Evolutionary conservation across 2,797 vertebrate species (phyloP), one percentile per base, ranked within the genome.

Genomic region (Garrulus glandarius): DNA sequence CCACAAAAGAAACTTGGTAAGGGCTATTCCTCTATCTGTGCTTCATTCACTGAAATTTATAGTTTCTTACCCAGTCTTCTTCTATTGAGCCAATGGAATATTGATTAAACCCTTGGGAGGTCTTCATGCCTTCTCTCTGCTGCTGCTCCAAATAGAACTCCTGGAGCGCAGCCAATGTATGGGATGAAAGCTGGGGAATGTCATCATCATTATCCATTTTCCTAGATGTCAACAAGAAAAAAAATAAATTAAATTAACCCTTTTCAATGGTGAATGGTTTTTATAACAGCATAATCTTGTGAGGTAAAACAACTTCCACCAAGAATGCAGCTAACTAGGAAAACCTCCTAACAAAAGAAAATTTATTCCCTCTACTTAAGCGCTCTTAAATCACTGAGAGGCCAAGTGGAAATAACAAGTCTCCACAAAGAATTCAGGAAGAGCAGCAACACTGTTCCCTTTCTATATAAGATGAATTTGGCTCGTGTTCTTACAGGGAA

Each of bases 41-140:
- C 24, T 79, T 71, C 57, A 57, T 15, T 77, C 17, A 32, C 14
- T 14, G 69, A 82, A 80, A 69, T 39, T 59, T 11, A 84, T 30
- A 39, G 22, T 72, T 81, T 75, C 98, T 96, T 98, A 99, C 99
- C 99, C 99, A 99, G 95, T 99, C 98, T 97, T 99, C 99, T 92
- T 98, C 98, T 95, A 99, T 95, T 1, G 98, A 97, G 76, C 99
- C 99, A 67, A 99, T 83, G 30, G 96, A 90, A 30, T 98, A 99
- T 69, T 96, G 97, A 74, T 97, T 92, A 82, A 87, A 94, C 21
- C 29, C 91, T 6, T 94, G 95, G 69, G 91, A 94, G 30, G 72
- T 65, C 81, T 96, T 97, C 75, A 97, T 92, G 61, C 61, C 94
- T 18, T 93, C 77, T 39, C 44, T 94, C 24, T 95, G 92, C 79